Base-by-base conservation (phyloP, 2,113 vertebrate genomes). In the Coptodon bakossiorum region DNA sequence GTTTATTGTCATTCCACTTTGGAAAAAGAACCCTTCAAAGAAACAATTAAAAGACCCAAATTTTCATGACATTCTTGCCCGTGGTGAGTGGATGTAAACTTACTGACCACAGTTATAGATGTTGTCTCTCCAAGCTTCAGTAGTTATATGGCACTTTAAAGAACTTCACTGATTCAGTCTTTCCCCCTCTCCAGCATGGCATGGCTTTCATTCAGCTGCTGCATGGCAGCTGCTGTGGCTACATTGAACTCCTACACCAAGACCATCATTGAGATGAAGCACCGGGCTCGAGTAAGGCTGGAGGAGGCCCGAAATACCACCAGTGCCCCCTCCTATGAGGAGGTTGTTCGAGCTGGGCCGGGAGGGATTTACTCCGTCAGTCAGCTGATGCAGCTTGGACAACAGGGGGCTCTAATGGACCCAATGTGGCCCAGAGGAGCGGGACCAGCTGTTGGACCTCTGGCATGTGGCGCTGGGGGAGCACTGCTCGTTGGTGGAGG, bases 231-330 rank as follows among this genome's bases (percentile, higher is more conserved):
- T 2, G 96, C 97, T 2, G 97, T 97, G 48, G 96, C 96, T 3
- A 97, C 97, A 2, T 92, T 97, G 52, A 97, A 97, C 95, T 97
- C 96, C 73, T 97, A 97, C 95, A 97, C 97, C 82, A 97, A 97
- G 92, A 97, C 96, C 9, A 50, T 96, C 78, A 96, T 97, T 7
- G 97, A 97, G 91, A 96, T 97, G 95, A 96, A 95, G 83, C 96
- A 96, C 88, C 91, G 96, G 0, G 94, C 95, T 73, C 92, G 96
- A 48, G 56, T 97, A 76, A 94, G 92, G 6, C 81, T 97, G 90
- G 96, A 97, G 56, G 96, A 97, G 53, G 94, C 92, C 4, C 94
- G 57, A 1, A 84, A 90, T 4, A 93, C 89, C 29, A 92, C 53
- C 90, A 91, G 81, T 1, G 95, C 95, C 10, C 96, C 96, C 2